A percentile compares a stretch with the other conserved stretches of the same genome.
Conservation (phyloP, 2,888 invertebrate species). For the Nudaria mundana region DNA sequence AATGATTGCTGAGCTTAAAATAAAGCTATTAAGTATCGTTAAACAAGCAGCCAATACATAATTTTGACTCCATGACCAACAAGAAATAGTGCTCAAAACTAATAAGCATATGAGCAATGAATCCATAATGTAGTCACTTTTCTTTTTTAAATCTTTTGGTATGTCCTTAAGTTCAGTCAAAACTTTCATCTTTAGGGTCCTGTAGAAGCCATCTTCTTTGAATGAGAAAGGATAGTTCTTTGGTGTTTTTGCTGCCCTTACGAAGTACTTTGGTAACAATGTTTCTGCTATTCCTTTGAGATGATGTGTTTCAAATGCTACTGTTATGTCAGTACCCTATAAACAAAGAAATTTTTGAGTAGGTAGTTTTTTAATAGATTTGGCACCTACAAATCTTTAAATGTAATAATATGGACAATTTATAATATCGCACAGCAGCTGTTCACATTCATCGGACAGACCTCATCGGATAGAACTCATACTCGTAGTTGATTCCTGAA, state of each 20-base stretch:
- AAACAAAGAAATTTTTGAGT: conserved; percentile 35
- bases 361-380: too few relatives aligned
- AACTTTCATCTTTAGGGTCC: conserved; percentile 84
- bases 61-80: conserved; percentile 54
- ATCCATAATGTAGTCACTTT: conserved; percentile 59
- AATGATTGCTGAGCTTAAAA: conserved; percentile 68
- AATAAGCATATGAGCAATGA: conserved; percentile 45
- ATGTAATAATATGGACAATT: too few relatives aligned
- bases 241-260: conserved; percentile 81
- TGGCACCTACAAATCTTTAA: too few relatives aligned
- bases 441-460: too few relatives aligned
- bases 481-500: too few relatives aligned
- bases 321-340: conserved; percentile 85
- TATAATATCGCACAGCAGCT: too few relatives aligned
- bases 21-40: conserved; percentile 42
- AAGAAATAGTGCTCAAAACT: conserved; percentile 45
- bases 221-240: conserved; percentile 89
- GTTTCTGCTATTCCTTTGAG: conserved; percentile 79
- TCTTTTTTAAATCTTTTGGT: conserved; percentile 50
- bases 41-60: conserved; percentile 44
- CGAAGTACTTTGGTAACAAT: conserved; percentile 84
- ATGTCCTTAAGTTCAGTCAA: conserved; percentile 77
- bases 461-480: too few relatives aligned
- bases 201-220: conserved; percentile 88
- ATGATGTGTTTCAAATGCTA: conserved; percentile 83